Evolutionary conservation across 2,113 vertebrate genomes (phyloP).

Genomic region (Poeciliopsis turrubarensis): DNA sequence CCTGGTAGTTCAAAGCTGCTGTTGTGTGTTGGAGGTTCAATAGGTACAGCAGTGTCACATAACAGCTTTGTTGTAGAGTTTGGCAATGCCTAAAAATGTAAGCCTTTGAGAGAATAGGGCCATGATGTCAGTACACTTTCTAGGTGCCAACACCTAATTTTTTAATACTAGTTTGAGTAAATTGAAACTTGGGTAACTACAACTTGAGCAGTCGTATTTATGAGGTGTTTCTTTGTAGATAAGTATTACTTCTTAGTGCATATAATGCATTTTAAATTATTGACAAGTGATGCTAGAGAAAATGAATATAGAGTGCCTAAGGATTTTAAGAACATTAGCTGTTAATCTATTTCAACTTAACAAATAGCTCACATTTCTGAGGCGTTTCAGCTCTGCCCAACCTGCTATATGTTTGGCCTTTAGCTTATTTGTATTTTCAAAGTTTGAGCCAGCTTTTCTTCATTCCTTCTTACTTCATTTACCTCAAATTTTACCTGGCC

Average conservation of each 20-base stretch:
- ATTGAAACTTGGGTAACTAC: neutral
- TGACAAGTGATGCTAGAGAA: neutral
- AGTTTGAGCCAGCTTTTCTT: neutral
- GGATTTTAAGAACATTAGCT: conserved; percentile 14
- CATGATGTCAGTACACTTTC: neutral
- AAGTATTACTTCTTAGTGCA: neutral
- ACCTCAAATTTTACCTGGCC: neutral
- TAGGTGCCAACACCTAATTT: neutral
- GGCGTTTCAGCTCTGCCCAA: conserved; percentile 36
- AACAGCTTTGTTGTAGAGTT: conserved; percentile 18
- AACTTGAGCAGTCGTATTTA: neutral
- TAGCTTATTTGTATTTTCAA: neutral
- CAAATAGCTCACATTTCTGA: conserved; percentile 55
- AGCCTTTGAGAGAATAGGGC: neutral
- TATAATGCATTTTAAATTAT: neutral
- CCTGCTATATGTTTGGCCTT: neutral
- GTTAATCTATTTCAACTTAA: conserved; percentile 18
- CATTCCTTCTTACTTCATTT: neutral
- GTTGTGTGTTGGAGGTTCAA: neutral
- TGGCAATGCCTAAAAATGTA: conserved; percentile 10
- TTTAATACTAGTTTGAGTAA: neutral
- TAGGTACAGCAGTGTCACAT: conserved; percentile 26
- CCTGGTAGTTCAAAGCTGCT: conserved; percentile 14
- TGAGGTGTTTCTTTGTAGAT: neutral
- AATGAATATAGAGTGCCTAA: conserved; percentile 4